Conservation (phyloP, 37 sponge, comb jelly and placozoan genomes). For the Dysidea cf. avara region DNA sequence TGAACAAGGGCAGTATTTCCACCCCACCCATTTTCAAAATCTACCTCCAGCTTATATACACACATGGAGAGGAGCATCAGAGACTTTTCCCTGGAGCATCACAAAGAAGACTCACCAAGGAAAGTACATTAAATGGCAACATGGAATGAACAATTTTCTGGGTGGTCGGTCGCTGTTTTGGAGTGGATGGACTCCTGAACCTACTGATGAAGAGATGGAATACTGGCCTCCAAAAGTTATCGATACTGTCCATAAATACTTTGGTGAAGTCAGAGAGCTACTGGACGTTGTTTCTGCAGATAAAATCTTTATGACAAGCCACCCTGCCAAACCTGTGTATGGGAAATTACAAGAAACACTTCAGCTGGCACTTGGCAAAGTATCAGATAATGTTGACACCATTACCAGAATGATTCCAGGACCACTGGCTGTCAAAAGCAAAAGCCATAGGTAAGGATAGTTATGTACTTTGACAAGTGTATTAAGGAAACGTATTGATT, state of each 20-base stretch:
- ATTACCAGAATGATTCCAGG: constrained; percentile 7
- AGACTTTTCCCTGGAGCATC: constrained; percentile 33
- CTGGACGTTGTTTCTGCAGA: constrained; percentile 31
- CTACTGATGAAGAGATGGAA: constrained; percentile 30
- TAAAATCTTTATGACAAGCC: background rate
- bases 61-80: constrained; percentile 6
- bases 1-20: constrained; percentile 24
- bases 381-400: no score
- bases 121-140: no score
- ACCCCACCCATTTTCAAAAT: constrained; percentile 43
- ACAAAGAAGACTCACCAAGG: constrained; percentile 11
- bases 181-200: constrained; percentile 53
- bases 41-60: constrained; percentile 18
- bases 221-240: constrained; percentile 36
- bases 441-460: no score
- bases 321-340: no score
- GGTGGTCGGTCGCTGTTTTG: constrained; percentile 44
- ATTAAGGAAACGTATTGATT: no score
- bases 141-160: constrained; percentile 31
- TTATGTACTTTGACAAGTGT: no score
- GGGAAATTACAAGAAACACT: no score
- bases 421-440: constrained; percentile 17
- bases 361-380: no score
- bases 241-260: no score
- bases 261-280: background rate